Evolutionary conservation across 1,140 invertebrate genomes (phyloP).

Genomic region (Melipona quadrifasciata): DNA sequence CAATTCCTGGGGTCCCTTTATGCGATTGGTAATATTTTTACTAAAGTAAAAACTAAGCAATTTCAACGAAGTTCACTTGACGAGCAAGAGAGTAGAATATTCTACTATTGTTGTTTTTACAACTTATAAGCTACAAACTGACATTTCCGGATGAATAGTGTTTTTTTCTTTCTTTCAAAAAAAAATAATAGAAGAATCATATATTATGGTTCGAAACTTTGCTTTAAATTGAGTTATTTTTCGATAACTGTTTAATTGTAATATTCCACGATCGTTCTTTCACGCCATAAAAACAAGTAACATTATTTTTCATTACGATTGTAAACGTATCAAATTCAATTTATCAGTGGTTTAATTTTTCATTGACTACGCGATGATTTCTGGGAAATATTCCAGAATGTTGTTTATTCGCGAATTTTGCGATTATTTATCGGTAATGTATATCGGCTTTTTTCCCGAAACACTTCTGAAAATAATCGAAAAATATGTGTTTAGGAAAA

Average conservation of each 20-base stretch:
- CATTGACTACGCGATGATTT: neutral
- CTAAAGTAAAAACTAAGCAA: constrained; percentile 15
- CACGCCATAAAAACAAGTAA: neutral
- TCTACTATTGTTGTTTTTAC: neutral
- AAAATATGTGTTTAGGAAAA: neutral
- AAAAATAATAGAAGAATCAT: neutral
- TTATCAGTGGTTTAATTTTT: neutral
- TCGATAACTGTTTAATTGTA: neutral
- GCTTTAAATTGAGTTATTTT: neutral
- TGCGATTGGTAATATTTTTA: constrained; percentile 16
- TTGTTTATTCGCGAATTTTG: neutral
- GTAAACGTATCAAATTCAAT: neutral
- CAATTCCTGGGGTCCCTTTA: neutral
- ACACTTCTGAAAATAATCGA: neutral
- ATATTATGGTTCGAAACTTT: neutral
- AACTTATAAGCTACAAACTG: neutral
- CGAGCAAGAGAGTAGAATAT: neutral
- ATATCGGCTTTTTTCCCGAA: no score
- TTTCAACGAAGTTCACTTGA: neutral
- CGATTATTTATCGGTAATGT: neutral
- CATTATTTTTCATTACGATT: neutral
- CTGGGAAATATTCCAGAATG: no score
- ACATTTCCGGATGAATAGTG: neutral
- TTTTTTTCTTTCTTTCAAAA: no score
- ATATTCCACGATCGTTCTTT: neutral